These are phyloP conservation scores for Aphyosemion australe DNA, from an alignment of 2,113 vertebrate species.

Conservation along the genomic window DNA sequence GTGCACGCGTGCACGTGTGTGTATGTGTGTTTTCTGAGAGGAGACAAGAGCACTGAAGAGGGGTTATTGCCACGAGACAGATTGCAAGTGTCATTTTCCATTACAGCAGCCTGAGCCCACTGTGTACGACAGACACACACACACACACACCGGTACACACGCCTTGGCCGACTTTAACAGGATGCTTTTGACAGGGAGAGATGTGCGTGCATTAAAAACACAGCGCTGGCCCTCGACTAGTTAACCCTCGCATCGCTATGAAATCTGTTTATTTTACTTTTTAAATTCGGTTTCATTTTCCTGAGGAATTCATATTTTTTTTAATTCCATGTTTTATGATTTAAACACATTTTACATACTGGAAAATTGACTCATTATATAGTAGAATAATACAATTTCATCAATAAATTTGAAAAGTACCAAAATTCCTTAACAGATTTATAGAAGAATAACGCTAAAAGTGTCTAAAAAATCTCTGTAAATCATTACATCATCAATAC, in stretches of 20 bases:
- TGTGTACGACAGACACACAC: slow-evolving; percentile 45
- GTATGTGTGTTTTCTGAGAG: slow-evolving; percentile 2
- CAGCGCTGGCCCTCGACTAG: slow-evolving; percentile 22
- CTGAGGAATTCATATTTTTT: too few relatives aligned
- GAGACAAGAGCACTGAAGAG: slow-evolving; percentile 73
- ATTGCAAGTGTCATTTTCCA: slow-evolving; percentile 85
- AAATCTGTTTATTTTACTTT: slow-evolving; percentile 14
- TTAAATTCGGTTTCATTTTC: too few relatives aligned
- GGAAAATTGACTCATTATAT: too few relatives aligned
- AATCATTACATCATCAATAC: too few relatives aligned
- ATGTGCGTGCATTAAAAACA: slow-evolving; percentile 57
- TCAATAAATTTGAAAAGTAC: too few relatives aligned
- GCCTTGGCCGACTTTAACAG: slow-evolving; percentile 77
- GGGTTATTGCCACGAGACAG: slow-evolving; percentile 82
- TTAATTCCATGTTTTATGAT: too few relatives aligned
- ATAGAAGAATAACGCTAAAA: too few relatives aligned
- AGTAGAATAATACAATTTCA: too few relatives aligned
- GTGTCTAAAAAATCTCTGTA: too few relatives aligned
- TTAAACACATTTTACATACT: too few relatives aligned
- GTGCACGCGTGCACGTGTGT: background rate
- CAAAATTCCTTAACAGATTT: too few relatives aligned
- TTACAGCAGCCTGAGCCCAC: slow-evolving; percentile 70
- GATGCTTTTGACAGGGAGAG: slow-evolving; percentile 72
- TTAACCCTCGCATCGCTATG: slow-evolving; percentile 34
- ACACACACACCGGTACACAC: slow-evolving; percentile 45